Evolutionary conservation across 2,888 invertebrate genomes (phyloP).

Genomic region (Troilus luridus): DNA sequence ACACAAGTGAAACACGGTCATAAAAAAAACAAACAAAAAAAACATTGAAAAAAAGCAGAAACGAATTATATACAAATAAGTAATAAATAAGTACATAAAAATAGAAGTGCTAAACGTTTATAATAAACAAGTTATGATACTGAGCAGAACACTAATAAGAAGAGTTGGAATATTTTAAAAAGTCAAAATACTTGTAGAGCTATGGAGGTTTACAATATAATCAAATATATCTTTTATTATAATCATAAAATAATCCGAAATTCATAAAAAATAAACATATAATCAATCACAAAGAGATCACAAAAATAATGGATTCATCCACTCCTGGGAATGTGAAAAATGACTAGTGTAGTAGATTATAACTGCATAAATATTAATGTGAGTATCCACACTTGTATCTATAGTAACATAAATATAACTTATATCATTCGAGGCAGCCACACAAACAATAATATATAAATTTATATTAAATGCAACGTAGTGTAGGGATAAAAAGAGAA

Average conservation of each 20-base stretch:
- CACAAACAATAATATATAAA: neutral
- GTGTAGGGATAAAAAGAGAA: neutral
- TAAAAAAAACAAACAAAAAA: slow-evolving; percentile 1
- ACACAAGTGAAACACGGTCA: neutral
- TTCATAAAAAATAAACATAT: slow-evolving; percentile 48
- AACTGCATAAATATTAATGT: neutral
- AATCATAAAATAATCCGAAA: slow-evolving; percentile 46
- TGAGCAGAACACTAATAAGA: neutral
- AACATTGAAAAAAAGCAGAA: neutral
- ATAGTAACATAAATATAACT: slow-evolving; percentile 20
- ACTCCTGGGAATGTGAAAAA: slow-evolving; percentile 57
- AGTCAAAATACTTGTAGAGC: neutral
- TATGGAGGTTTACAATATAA: slow-evolving; percentile 1
- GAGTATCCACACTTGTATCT: neutral
- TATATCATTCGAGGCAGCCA: slow-evolving; percentile 55
- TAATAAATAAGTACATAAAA: slow-evolving; percentile 51
- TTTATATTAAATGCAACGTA: neutral
- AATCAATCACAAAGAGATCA: slow-evolving; percentile 60
- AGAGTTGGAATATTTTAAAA: neutral
- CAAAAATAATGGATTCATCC: slow-evolving; percentile 40
- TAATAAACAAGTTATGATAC: slow-evolving; percentile 20
- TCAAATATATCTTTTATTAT: neutral
- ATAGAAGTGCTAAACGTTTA: neutral
- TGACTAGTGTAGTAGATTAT: slow-evolving; percentile 50
- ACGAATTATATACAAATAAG: slow-evolving; percentile 35